Percentiles rank a stretch among this genome's conserved stretches.
Conservation (phyloP, 2,113 vertebrate species). For the Numenius arquata region DNA sequence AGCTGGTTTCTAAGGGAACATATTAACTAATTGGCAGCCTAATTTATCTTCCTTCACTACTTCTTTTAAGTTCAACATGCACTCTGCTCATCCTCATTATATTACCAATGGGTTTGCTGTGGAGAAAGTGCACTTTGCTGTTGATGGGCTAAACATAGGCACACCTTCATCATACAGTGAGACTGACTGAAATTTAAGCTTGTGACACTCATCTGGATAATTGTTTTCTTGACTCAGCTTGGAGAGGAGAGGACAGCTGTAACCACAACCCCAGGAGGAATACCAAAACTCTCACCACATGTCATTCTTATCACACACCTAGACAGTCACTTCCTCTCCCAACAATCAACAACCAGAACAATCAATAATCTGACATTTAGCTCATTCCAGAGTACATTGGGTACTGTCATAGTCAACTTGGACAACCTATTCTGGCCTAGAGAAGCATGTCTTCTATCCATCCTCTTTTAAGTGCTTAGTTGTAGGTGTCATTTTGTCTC, state of each 20-base stretch:
- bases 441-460: background rate
- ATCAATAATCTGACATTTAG: background rate
- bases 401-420: background rate
- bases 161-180: background rate
- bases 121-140: fast-evolving
- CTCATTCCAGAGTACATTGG: background rate
- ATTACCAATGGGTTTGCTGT: fast-evolving
- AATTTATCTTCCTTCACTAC: background rate
- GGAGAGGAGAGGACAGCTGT: background rate
- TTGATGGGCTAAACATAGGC: background rate
- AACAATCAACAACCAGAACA: background rate
- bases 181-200: background rate
- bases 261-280: background rate
- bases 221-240: background rate
- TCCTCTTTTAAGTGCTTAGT: background rate
- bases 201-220: background rate
- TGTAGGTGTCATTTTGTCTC: background rate
- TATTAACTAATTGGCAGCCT: background rate
- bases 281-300: fast-evolving
- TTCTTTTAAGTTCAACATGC: background rate
- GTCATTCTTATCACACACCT: background rate
- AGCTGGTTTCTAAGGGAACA: background rate
- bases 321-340: background rate
- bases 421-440: background rate
- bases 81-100: background rate